A percentile compares a stretch with the other conserved stretches of the same genome.
Evolutionary conservation across 2,888 invertebrate species (phyloP).

Genomic region (Eilema caniola): DNA sequence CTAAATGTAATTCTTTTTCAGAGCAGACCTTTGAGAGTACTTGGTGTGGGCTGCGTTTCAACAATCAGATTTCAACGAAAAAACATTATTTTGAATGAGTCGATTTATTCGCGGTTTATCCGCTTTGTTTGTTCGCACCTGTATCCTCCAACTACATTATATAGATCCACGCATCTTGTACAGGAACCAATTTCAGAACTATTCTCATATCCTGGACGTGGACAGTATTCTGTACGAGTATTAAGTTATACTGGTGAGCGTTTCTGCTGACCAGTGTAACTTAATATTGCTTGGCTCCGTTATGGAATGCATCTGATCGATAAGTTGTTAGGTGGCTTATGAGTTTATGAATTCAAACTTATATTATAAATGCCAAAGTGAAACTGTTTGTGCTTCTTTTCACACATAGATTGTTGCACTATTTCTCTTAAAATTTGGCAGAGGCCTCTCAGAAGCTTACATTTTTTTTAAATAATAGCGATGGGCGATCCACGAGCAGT

Average conservation of each 20-base stretch:
- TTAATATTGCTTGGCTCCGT: neutral
- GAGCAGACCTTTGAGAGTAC: neutral
- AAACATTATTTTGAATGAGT: slow-evolving; percentile 34
- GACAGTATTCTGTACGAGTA: neutral
- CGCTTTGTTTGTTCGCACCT: slow-evolving; percentile 27
- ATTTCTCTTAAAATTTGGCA: too few relatives aligned
- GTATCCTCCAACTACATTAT: slow-evolving; percentile 10
- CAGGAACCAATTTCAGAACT: neutral
- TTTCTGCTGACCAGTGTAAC: slow-evolving; percentile 36
- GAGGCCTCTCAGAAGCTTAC: too few relatives aligned
- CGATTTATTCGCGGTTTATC: slow-evolving; percentile 38
- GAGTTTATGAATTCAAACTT: neutral
- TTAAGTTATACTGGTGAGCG: slow-evolving; percentile 21
- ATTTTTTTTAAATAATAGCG: too few relatives aligned
- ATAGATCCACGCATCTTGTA: slow-evolving; percentile 1
- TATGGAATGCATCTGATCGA: neutral
- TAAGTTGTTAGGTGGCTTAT: neutral
- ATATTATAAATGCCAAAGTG: neutral
- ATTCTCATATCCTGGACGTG: neutral
- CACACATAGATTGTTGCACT: neutral
- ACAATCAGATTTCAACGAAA: neutral
- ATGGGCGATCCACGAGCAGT: too few relatives aligned
- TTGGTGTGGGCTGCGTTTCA: neutral
- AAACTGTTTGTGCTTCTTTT: neutral
- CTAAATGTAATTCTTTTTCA: neutral